Evolutionary conservation across 1,140 invertebrate genomes (phyloP), one percentile per base, ranked within the genome.

Genomic region (Nebria ingens): DNA sequence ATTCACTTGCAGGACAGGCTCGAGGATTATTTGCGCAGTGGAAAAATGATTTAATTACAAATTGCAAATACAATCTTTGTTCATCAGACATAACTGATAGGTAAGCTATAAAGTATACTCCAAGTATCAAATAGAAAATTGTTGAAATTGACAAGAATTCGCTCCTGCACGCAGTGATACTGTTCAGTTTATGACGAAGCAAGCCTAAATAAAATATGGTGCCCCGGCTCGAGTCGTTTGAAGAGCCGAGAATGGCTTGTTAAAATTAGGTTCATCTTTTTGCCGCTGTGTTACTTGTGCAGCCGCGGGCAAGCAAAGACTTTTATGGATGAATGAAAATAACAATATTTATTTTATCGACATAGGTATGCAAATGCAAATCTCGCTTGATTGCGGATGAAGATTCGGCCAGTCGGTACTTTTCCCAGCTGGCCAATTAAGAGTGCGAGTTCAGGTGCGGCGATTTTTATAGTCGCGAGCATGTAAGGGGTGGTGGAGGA

Each of bases 231-330:
- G 9, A 3, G 3, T 4, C 6, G 15, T 45, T 45, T 45, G 40
- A 45, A 12, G 15, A 17, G 9, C 40, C 40, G 17, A 3, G 40
- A 45, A 45, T 17, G 17, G 40, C 40, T 9, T 45, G 4, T 45
- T 17, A 45, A 45, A 45, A 45, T 45, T 45, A 45, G 40, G 40
- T 45, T 45, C 40, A 17, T 45, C 40, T 45, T 45, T 45, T 11
- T 17, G 17, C 40, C 40, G 17, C 25, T 9, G 25, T n/a, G 25
- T n/a, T 34, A 34, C 25, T 34, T 6, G 6, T 34, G 25, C n/a
- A 9, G 6, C n/a, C 25, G 25, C 25, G 25, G 25, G n/a, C n/a
- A n/a, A n/a, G 6, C 25, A 34, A 6, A 34, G n/a, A n/a, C n/a
- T 34, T 34, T 34, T 34, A 34, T 34, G 25, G 25, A 9, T 34